These are phyloP conservation scores for Drosophila funebris DNA, from an alignment of 1,140 invertebrate genomes.

Conservation along the genomic window DNA sequence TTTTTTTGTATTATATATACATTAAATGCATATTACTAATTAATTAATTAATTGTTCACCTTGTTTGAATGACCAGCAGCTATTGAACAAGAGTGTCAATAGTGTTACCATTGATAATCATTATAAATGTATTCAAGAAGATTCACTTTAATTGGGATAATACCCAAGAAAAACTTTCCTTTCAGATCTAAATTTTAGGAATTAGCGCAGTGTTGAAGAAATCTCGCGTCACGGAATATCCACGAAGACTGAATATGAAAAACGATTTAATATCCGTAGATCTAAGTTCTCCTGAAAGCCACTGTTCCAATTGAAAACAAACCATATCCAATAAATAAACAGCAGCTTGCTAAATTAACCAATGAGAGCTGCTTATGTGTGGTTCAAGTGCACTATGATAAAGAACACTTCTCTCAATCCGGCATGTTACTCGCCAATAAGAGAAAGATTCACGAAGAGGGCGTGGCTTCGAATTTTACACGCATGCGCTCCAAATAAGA, in stretches of 20 bases:
- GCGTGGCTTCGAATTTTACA: constrained; percentile 10
- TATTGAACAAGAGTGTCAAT: too few relatives aligned
- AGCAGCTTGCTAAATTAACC: neutral
- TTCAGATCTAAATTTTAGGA: neutral
- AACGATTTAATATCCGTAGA: constrained; percentile 16
- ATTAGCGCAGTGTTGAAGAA: neutral
- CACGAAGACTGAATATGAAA: constrained; percentile 58
- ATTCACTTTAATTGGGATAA: neutral
- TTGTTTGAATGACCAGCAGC: neutral
- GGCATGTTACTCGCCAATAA: constrained; percentile 4
- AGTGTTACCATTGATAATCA: too few relatives aligned
- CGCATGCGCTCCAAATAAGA: constrained; percentile 22
- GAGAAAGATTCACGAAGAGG: neutral
- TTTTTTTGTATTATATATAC: too few relatives aligned
- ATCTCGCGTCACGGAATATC: constrained; percentile 48
- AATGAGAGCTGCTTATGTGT: neutral
- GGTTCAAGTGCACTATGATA: neutral
- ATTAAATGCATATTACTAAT: too few relatives aligned
- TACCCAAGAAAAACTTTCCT: neutral
- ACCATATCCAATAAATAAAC: constrained; percentile 11
- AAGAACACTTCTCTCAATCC: neutral
- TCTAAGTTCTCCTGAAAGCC: neutral
- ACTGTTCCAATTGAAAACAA: neutral
- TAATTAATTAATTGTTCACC: neutral
- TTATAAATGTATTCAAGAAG: too few relatives aligned